Evolutionary conservation across 2,797 vertebrate species (phyloP), one percentile per base, ranked within the genome.

Genomic region (Lagocephalus sceleratus): DNA sequence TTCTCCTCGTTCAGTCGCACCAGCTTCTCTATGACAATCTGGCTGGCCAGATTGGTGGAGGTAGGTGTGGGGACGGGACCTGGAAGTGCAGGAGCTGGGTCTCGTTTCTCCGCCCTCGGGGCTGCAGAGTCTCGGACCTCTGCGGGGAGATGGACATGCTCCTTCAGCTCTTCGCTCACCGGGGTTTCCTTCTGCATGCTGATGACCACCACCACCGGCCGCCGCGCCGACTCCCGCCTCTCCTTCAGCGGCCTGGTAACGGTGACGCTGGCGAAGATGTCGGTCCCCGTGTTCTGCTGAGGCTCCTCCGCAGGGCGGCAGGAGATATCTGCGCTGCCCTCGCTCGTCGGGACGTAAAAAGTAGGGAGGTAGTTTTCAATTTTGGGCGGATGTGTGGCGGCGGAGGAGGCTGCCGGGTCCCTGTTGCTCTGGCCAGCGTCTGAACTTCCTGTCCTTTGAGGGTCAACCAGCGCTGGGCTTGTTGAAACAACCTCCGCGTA

Each of bases 1-100:
- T 93, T 95, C 74, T 95, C 92, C 66, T 92, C 93, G 0, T 95
- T 97, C 50, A 98, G 87, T 40, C 91, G 93, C 79, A 95, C 92
- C 63, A 96, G 88, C 38, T 76, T 91, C 71, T 90, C 78, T 6
- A 91, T 69, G 56, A 89, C 21, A 0, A 66, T 32, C 48, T 60
- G 75, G 72, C 87, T 80, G 1, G 64, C 54, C 20, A 5, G 57
- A 3, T 73, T 68, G 35, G 25, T 53, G 6, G 68, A 47, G 9
- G 57, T 7, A n/a, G 76, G n/a, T 16, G 22, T 23, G 0, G 61
- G 57, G 58, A 47, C 29, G 16, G 68, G 60, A 44, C n/a, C 25
- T 32, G 43, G 45, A 32, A 48, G 45, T 1, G 5, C 55, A 6
- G 57, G 41, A 17, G 43, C 54, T 5, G 52, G 64, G 35, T 51